Base-by-base conservation (phyloP, 2,888 invertebrate species). In the Gandaritis pyraliata region DNA sequence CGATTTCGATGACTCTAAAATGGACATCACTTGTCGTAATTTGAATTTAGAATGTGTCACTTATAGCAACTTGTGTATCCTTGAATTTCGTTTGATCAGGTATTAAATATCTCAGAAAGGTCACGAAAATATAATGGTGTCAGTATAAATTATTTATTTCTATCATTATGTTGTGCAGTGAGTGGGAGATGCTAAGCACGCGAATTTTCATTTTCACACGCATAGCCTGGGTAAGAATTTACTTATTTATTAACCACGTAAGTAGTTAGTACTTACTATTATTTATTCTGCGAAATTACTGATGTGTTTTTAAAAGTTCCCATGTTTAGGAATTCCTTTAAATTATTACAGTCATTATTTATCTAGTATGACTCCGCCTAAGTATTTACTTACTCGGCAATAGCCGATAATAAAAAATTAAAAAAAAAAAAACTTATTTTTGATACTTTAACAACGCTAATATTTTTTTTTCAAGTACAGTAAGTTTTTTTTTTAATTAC, bases 1-100 rank as follows among this genome's bases (percentile, higher is more conserved):
- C 81, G 69, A 85, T 87, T 76, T 80, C 72, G 74, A 78, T 73
- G 66, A 58, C 55, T 72, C 71, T 49, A 52, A 61, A 47, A 52
- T 55, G 53, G 69, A 68, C 74, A 75, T 63, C 74, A 72, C 74
- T 81, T 76, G 76, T 60, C 73, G 68, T 63, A 47, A 69, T 58
- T 58, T 59, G 63, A 70, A 69, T 23, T 30, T 23, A 0, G 23
- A 46, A 47, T 48, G 36, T 57, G 47, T 48, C 59, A 43, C 43
- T 15, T 23, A 23, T 23, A n/a, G 23, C 6, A 33, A 1, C 6
- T 10, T 18, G 18, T 10, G 11, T 16, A 43, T 43, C 16, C 43
- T 43, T 43, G 16, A 43, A 16, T 43, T 16, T 43, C 43, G 16
- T 2, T 4, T 10, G 16, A 16, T 43, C 16, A 33, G 8, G 41